Base-by-base conservation (phyloP, 1,140 invertebrate genomes). In the Orchesella cincta region DNA sequence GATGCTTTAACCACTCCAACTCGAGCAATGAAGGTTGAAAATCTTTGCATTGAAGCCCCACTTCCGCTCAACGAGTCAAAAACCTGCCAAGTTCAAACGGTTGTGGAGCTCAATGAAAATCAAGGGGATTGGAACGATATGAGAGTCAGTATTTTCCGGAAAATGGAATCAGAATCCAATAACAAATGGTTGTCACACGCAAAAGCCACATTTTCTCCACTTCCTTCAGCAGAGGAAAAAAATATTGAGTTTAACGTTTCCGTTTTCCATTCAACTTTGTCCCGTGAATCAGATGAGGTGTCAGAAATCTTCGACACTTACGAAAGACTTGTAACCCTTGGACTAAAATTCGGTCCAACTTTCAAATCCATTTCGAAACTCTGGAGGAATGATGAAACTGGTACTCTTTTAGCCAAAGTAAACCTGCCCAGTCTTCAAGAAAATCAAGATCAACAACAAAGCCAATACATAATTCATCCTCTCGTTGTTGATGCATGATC, bases 401-500 rank as follows among this genome's bases (percentile, higher is more conserved):
- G 70, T 0, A 73, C 77, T 20, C 28, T 79, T 0, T 39, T 79
- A 0, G 52, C 73, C 1, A 46, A 73, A 46, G 70, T 79, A 12
- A 54, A 54, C 29, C 78, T 75, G n/a, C 14, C 54, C 29, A 73
- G 54, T 54, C 18, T 51, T 2, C 14, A 12, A 5, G n/a, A 8
- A 12, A 26, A 3, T 16, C n/a, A n/a, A n/a, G n/a, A n/a, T n/a
- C n/a, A 57, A 23, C 54, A 57, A 57, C 54, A 3, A 62, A 57
- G n/a, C n/a, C 29, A 74, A 0, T 79, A 79, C 51, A 74, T 75
- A 2, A 51, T 52, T 1, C 78, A 79, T 35, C 78, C 78, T 0
- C 36, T 79, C 5, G 39, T 79, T 3, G 26, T 79, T 31, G 78
- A 79, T 46, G 78, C 75, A 67, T 79, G 28, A 79, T 79, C 39